phyloP scores from a whole-genome alignment of 2,797 vertebrate species.

The Mastacembelus armatus region DNA sequence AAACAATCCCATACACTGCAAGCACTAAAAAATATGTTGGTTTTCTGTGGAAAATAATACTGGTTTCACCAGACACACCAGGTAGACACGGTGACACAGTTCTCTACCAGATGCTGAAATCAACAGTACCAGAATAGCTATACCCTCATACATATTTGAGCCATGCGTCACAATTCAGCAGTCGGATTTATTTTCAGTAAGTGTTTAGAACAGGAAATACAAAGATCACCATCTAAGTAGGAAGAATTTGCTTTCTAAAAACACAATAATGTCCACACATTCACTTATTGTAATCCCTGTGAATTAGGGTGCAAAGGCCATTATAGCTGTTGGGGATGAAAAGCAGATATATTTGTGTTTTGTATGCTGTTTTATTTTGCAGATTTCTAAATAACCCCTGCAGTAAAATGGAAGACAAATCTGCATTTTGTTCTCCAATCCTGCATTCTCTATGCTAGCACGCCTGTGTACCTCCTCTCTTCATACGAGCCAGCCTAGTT shows the following conservation, averaged over 20 bases:
- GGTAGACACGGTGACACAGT: background rate
- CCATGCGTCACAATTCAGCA: constrained; percentile 14
- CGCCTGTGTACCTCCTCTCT: constrained; percentile 67
- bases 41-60: background rate
- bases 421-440: constrained; percentile 53
- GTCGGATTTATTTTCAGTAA: background rate
- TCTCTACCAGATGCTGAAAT: constrained; percentile 1
- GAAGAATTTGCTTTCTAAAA: constrained; percentile 18
- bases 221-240: constrained; percentile 2
- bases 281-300: constrained; percentile 49
- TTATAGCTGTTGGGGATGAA: too few relatives aligned
- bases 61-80: background rate
- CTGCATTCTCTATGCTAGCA: constrained; percentile 66
- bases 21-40: background rate
- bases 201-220: constrained; percentile 9
- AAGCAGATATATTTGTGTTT: constrained; percentile 59
- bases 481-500: constrained; percentile 74
- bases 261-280: constrained; percentile 43
- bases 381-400: constrained; percentile 19
- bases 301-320: too few relatives aligned
- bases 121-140: constrained; percentile 2
- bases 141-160: background rate
- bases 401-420: constrained; percentile 47
- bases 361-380: constrained; percentile 23
- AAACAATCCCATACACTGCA: background rate